phyloP scores from a whole-genome alignment of 2,113 vertebrate species.

The Eclectus roratus region DNA sequence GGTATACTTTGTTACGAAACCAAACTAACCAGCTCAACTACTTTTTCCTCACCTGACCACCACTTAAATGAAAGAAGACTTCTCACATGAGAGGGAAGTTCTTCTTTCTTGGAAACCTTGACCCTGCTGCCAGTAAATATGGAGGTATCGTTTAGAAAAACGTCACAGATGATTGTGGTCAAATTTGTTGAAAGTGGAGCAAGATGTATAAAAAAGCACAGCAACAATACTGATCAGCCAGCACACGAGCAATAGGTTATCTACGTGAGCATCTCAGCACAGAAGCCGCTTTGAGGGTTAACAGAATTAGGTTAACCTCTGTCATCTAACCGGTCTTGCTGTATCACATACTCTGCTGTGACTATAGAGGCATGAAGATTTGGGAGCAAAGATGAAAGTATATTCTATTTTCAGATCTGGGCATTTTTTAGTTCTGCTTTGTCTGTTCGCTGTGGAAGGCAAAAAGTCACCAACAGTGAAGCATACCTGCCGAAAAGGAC shows the following conservation, averaged over 20 bases:
- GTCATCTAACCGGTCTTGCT: conserved; percentile 31
- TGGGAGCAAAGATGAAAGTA: conserved; percentile 35
- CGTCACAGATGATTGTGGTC: conserved; percentile 57
- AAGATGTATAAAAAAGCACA: conserved; percentile 60
- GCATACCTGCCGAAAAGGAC: conserved; percentile 45
- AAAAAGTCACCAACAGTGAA: conserved; percentile 27
- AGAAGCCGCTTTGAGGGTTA: conserved; percentile 45
- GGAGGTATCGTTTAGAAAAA: conserved; percentile 42
- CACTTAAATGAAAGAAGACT: conserved; percentile 34
- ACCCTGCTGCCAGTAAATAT: conserved; percentile 62
- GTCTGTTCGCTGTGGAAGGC: conserved; percentile 44
- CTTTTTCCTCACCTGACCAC: conserved; percentile 42
- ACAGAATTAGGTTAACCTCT: conserved; percentile 69
- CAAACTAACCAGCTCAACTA: not conserved
- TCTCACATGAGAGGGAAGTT: conserved; percentile 26
- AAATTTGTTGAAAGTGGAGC: conserved; percentile 67
- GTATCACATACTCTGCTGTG: not conserved
- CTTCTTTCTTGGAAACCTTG: conserved; percentile 51
- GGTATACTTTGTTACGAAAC: not conserved
- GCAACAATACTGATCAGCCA: conserved; percentile 14
- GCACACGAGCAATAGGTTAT: conserved; percentile 53
- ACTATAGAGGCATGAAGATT: not conserved
- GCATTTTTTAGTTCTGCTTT: conserved; percentile 55
- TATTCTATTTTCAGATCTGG: conserved; percentile 48
- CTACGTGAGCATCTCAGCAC: conserved; percentile 21